phyloP scores from a whole-genome alignment of 2,113 vertebrate genomes.

The Toxotes chatareus region DNA sequence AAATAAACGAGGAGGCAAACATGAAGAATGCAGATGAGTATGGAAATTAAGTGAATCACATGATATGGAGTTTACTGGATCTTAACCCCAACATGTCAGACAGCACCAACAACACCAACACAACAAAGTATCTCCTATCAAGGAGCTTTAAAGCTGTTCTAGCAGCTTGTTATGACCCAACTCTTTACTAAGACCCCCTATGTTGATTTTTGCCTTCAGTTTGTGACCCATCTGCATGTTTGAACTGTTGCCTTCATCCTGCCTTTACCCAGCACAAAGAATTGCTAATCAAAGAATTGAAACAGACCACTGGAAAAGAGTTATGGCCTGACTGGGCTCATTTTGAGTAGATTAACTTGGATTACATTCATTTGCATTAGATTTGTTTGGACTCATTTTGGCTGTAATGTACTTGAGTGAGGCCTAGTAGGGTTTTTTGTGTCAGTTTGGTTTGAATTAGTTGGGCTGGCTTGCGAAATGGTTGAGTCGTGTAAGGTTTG shows the following conservation, averaged over 20 bases:
- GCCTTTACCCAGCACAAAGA: conserved; percentile 8
- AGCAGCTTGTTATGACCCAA: neutral
- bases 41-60: neutral
- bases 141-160: neutral
- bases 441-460: conserved; percentile 61
- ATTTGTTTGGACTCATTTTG: conserved; percentile 48
- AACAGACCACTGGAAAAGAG: conserved; percentile 33
- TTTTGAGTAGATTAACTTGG: conserved; percentile 64
- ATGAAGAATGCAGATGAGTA: neutral
- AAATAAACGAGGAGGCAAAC: neutral
- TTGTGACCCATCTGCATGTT: conserved; percentile 26
- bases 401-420: conserved; percentile 30
- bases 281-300: conserved; percentile 2
- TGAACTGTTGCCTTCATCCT: conserved; percentile 26
- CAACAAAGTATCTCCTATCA: neutral
- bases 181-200: neutral
- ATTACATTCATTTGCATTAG: conserved; percentile 63
- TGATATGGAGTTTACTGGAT: neutral
- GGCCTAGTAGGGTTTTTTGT: conserved; percentile 24
- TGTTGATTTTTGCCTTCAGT: conserved; percentile 11
- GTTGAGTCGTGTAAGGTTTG: conserved; percentile 44
- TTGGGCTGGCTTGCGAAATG: conserved; percentile 23
- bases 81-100: neutral
- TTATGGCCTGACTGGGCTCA: conserved; percentile 39
- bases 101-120: neutral